Base-by-base conservation (phyloP, 2,797 vertebrate species). In the Uromys caudimaculatus region DNA sequence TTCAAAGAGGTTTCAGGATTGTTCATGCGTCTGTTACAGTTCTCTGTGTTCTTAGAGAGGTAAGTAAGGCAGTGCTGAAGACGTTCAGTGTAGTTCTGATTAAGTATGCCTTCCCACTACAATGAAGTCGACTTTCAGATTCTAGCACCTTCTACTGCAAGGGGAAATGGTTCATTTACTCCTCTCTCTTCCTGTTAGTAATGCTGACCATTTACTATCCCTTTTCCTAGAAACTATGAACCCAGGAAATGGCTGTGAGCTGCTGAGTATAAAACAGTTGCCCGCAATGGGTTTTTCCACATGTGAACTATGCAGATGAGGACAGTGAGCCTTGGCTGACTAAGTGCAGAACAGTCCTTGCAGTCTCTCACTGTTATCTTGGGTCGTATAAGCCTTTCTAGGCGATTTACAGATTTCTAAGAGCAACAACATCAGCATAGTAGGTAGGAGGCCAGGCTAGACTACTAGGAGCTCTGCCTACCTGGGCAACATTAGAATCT, bases 331-430 rank as follows among this genome's bases (percentile, higher is more conserved):
- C 11, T 93, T 62, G 79, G 23, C 52, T 78, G 90, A 90, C 52
- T 90, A 97, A 73, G 56, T 90, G 50, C 93, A 97, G 69, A 93
- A 81, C 10, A 89, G 64, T 19, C 12, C 95, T 35, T 92, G 95
- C 83, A 91, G 4, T 94, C 79, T 19, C 56, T 82, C 5, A 3
- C 91, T 79, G 89, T 27, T 47, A 35, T 58, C 2, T 27, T 24
- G 56, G 0, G 77, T 47, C 71, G 54, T 73, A 11, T 58, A 81
- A 89, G 8, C 32, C 23, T 47, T 93, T 95, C 54, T 92, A 69
- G 7, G 82, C 87, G 78, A 92, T 93, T 8, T 94, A 95, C 77
- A 71, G 64, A 76, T 84, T 85, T 0, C 56, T 79, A 83, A 75
- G 75, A 86, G 44, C 11, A 79, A 85, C 19, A 52, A 81, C 7